These are phyloP conservation scores for Polypedilum pembai DNA, from an alignment of 1,140 invertebrate species.

Conservation along the genomic window DNA sequence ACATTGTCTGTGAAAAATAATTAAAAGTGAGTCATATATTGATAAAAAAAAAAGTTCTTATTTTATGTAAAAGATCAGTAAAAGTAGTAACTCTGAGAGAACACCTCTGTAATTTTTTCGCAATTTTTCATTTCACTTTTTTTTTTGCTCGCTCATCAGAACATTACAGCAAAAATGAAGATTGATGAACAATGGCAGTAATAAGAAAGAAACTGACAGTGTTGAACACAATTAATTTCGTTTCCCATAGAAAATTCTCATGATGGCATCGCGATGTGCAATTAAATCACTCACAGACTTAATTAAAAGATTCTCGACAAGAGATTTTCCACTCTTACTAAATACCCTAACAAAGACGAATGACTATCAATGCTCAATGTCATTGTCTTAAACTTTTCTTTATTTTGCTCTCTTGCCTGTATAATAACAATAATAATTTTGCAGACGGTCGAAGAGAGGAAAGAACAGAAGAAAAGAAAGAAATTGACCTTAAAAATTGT, in stretches of 20 bases:
- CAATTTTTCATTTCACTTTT: background rate
- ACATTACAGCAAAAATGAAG: background rate
- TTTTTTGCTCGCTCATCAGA: background rate
- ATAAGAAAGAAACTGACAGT: background rate
- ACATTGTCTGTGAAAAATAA: background rate
- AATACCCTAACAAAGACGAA: background rate
- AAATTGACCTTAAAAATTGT: background rate
- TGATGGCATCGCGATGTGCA: background rate
- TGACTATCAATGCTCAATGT: background rate
- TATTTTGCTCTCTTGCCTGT: background rate
- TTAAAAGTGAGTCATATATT: background rate
- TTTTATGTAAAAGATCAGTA: conserved; percentile 4
- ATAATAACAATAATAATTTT: conserved; percentile 7
- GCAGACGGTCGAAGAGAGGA: background rate
- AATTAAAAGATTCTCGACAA: conserved; percentile 14
- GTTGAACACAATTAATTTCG: background rate
- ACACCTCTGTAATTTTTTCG: background rate
- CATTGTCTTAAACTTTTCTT: background rate
- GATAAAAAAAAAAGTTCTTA: conserved; percentile 4
- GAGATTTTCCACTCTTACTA: background rate
- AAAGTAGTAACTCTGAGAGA: background rate
- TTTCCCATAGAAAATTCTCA: background rate
- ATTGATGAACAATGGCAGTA: background rate
- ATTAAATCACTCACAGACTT: conserved; percentile 6
- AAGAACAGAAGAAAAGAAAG: background rate